Evolutionary conservation across 1,140 invertebrate species (phyloP).

Genomic region (Drosophila persimilis): DNA sequence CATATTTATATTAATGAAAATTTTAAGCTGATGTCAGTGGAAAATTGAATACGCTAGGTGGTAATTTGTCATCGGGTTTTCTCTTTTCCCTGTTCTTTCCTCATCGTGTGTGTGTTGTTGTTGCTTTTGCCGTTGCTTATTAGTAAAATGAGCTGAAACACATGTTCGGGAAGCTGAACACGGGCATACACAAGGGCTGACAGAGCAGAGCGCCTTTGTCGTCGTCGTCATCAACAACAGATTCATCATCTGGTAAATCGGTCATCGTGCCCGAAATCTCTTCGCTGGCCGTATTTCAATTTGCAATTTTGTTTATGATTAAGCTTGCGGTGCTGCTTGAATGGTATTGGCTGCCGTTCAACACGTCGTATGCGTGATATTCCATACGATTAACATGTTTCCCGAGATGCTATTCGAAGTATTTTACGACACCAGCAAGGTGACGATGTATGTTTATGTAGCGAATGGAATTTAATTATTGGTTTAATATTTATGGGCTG

Average conservation of each 20-base stretch:
- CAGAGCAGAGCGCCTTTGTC: slow-evolving; percentile 22
- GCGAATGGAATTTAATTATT: slow-evolving; percentile 25
- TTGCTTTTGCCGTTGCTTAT: slow-evolving; percentile 49
- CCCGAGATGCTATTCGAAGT: slow-evolving; percentile 43
- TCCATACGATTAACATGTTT: slow-evolving; percentile 29
- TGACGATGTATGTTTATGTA: slow-evolving; percentile 34
- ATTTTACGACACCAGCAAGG: slow-evolving; percentile 35
- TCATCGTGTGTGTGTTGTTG: neutral
- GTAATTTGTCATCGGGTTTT: slow-evolving; percentile 70
- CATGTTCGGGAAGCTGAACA: slow-evolving; percentile 46
- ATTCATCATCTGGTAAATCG: slow-evolving; percentile 55
- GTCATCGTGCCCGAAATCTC: slow-evolving; percentile 25
- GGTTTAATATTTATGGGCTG: slow-evolving; percentile 11
- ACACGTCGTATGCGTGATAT: slow-evolving; percentile 61
- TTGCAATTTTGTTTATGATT: slow-evolving; percentile 51
- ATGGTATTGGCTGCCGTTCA: slow-evolving; percentile 31
- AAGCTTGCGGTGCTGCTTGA: slow-evolving; percentile 34
- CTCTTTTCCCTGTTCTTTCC: neutral
- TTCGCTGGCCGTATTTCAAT: slow-evolving; percentile 30
- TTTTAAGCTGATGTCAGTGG: slow-evolving; percentile 47
- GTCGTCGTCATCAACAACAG: slow-evolving; percentile 60
- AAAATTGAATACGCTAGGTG: slow-evolving; percentile 54
- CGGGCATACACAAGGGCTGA: slow-evolving; percentile 18
- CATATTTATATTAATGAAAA: slow-evolving; percentile 41
- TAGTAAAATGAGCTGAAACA: slow-evolving; percentile 78